phyloP scores from a whole-genome alignment of 2,113 vertebrate genomes.

The Urocynchramus pylzowi region DNA sequence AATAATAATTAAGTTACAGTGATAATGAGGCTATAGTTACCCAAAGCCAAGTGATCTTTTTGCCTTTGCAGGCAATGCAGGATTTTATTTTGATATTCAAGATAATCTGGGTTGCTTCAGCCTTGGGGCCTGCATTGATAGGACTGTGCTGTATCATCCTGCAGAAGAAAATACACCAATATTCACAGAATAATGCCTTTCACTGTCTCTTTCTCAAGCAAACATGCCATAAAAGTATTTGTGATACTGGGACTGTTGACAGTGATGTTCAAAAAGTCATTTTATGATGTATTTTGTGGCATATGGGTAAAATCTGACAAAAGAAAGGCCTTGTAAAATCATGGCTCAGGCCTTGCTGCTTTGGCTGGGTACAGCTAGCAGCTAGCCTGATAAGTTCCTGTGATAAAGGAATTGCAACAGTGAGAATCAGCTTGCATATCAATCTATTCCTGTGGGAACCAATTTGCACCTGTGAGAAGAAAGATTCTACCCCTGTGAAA shows the following conservation, averaged over 20 bases:
- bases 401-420: neutral
- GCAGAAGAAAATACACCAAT: neutral
- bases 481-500: neutral
- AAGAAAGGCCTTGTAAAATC: neutral
- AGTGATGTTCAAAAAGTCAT: neutral
- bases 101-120: neutral
- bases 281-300: neutral
- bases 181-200: neutral
- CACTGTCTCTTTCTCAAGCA: neutral
- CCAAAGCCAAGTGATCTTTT: neutral
- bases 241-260: accelerated
- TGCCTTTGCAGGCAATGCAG: neutral
- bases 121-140: neutral
- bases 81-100: neutral
- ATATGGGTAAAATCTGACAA: neutral
- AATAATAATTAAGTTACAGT: neutral
- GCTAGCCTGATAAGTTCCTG: too few species aligned
- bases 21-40: neutral
- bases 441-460: neutral
- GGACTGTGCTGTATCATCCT: neutral
- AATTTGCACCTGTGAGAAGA: neutral
- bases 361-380: neutral
- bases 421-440: neutral
- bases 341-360: neutral
- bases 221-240: neutral